Conservation (phyloP, 2,797 vertebrate species). For the Alcedo quadribrachys region DNA sequence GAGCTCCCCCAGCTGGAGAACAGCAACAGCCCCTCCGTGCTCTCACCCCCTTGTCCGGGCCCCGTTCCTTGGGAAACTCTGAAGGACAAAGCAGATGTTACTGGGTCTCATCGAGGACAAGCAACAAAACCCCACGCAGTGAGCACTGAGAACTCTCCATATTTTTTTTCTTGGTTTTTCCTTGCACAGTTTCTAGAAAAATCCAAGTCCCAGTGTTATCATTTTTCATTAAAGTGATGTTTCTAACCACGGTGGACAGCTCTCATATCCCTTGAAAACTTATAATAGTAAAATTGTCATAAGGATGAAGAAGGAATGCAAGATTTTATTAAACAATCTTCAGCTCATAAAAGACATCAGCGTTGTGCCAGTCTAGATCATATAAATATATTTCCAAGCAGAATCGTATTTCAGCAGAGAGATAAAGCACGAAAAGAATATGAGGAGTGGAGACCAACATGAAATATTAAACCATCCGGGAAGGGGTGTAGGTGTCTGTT, state of each 20-base stretch:
- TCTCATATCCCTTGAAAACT: slow-evolving; percentile 73
- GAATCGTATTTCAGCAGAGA: slow-evolving; percentile 63
- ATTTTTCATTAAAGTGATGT: slow-evolving; percentile 73
- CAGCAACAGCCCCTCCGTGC: slow-evolving; percentile 64
- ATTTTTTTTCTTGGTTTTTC: slow-evolving; percentile 30
- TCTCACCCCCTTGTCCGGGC: background rate
- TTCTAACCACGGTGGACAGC: slow-evolving; percentile 68
- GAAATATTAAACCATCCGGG: slow-evolving; percentile 42
- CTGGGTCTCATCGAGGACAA: background rate
- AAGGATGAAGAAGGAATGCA: slow-evolving; percentile 65
- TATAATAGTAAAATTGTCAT: slow-evolving; percentile 75
- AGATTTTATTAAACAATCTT: slow-evolving; percentile 74
- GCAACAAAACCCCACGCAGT: background rate
- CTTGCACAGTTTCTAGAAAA: slow-evolving; percentile 52
- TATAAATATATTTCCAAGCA: slow-evolving; percentile 68
- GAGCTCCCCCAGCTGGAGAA: slow-evolving; percentile 57
- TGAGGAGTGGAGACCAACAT: background rate
- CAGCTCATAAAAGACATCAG: slow-evolving; percentile 64
- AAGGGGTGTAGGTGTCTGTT: background rate
- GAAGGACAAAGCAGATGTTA: background rate
- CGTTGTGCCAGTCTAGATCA: slow-evolving; percentile 64
- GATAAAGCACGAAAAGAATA: slow-evolving; percentile 52
- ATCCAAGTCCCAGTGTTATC: slow-evolving; percentile 44
- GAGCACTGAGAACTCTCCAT: background rate
- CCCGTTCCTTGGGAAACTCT: background rate